Evolutionary conservation across 2,888 invertebrate species (phyloP), one percentile per base, ranked within the genome.

Genomic region (Dicyrtomina minuta): DNA sequence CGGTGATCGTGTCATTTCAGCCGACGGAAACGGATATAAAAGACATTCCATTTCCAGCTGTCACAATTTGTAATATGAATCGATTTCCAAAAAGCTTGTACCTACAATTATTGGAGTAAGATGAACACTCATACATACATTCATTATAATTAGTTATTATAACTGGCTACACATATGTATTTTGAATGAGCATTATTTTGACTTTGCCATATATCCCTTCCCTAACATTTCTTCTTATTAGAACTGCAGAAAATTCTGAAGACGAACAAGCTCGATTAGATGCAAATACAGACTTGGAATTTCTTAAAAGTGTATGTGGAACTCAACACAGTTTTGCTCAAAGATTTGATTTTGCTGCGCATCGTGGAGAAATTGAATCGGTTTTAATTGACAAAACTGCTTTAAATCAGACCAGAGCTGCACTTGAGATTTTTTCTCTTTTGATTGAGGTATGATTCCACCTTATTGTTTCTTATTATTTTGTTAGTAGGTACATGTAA

Each of bases 21-120:
- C 64, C 74, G 0, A 51, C 65, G 1, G 74, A 75, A 56, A 71
- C 70, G 5, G 61, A 70, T 22, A 69, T 76, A 15, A 68, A 71
- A 22, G 68, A 72, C 20, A 51, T 77, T 22, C 75, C 77, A 1
- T 77, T 73, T 67, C 75, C 75, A 1, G 75, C 77, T 5, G 69
- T 77, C 12, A 77, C 77, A 0, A 72, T 77, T 44, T 77, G 77
- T 41, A 77, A 76, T 55, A 74, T 76, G 66, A 77, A 76, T 56
- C 17, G 59, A 5, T 33, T 68, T 39, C 27, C 68, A 1, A 46
- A 51, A 27, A 46, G 27, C 6, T 65, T 65, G 12, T 24, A 46
- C 12, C 20, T 53, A 2, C n/a, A 65, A 53, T 27, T 65, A 17
- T 2, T 24, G 8, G 6, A 12, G 65, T 65, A 39, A 53, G 51